Evolutionary conservation across 1,140 invertebrate species (phyloP).

Genomic region (Nilaparvata lugens): DNA sequence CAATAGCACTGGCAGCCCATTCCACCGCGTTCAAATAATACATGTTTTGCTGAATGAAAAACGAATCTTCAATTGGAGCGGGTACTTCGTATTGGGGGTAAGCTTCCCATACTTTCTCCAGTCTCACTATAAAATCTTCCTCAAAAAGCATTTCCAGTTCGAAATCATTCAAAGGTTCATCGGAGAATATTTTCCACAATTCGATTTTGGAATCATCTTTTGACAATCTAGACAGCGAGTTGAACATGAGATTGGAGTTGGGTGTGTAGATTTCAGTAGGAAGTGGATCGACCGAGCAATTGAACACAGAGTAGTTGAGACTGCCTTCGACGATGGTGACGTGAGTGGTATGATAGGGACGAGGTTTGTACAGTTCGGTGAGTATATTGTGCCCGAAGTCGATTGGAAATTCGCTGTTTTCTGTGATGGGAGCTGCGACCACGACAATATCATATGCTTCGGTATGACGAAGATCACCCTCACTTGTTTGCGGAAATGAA

Average conservation of each 20-base stretch:
- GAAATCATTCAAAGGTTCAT: constrained; percentile 34
- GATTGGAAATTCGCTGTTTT: constrained; percentile 31
- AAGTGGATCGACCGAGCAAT: constrained; percentile 18
- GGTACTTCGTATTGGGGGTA: constrained; percentile 49
- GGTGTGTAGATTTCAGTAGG: too few species aligned
- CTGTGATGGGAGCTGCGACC: constrained; percentile 46
- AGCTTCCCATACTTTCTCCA: constrained; percentile 42
- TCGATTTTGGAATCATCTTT: too few species aligned
- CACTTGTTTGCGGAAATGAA: too few species aligned
- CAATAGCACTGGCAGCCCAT: constrained; percentile 59
- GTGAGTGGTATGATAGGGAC: constrained; percentile 44
- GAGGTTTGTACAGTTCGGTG: constrained; percentile 18
- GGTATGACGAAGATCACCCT: not conserved
- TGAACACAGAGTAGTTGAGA: constrained; percentile 41
- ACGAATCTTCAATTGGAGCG: constrained; percentile 36
- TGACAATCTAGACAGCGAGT: too few species aligned
- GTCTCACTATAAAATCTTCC: constrained; percentile 33
- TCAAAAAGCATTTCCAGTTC: constrained; percentile 43
- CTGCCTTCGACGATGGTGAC: constrained; percentile 46
- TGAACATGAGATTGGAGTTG: too few species aligned
- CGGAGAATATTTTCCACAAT: constrained; percentile 52
- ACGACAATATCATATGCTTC: constrained; percentile 48
- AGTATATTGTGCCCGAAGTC: constrained; percentile 31
- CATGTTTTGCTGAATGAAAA: constrained; percentile 44
- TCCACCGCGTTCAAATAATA: constrained; percentile 61